Conservation (phyloP, 2,888 invertebrate genomes). For the Drosophila eohydei region DNA sequence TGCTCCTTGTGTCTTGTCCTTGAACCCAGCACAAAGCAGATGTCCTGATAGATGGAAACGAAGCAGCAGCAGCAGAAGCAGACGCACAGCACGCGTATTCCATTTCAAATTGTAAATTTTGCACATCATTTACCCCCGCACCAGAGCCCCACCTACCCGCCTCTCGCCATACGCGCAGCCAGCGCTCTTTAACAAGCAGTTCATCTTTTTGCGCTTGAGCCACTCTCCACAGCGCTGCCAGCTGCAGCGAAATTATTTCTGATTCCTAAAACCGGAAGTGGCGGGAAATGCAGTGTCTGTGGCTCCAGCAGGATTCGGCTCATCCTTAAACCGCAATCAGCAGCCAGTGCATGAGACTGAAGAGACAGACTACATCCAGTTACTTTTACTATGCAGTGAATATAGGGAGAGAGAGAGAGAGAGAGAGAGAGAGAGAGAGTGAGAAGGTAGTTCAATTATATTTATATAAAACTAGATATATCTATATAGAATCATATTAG, state of each 20-base stretch:
- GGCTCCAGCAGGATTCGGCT: slow-evolving; percentile 17
- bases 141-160: neutral
- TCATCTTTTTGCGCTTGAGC: slow-evolving; percentile 29
- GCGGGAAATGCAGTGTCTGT: slow-evolving; percentile 42
- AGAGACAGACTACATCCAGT: neutral
- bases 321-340: slow-evolving; percentile 23
- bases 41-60: slow-evolving; percentile 14
- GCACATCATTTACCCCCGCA: slow-evolving; percentile 33
- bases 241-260: slow-evolving; percentile 19
- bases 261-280: slow-evolving; percentile 36
- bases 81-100: slow-evolving; percentile 41
- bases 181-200: slow-evolving; percentile 9
- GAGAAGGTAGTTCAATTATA: too few relatives aligned
- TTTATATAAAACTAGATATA: neutral
- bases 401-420: neutral
- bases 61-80: slow-evolving; percentile 20
- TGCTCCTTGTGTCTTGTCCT: slow-evolving; percentile 38
- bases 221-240: slow-evolving; percentile 11
- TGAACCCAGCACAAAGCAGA: slow-evolving; percentile 35
- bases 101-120: slow-evolving; percentile 53
- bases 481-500: neutral
- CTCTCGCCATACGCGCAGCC: neutral
- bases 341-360: neutral
- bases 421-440: neutral
- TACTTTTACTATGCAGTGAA: neutral